Conservation (phyloP, 2,888 invertebrate species). For the Choristoneura rosaceana region DNA sequence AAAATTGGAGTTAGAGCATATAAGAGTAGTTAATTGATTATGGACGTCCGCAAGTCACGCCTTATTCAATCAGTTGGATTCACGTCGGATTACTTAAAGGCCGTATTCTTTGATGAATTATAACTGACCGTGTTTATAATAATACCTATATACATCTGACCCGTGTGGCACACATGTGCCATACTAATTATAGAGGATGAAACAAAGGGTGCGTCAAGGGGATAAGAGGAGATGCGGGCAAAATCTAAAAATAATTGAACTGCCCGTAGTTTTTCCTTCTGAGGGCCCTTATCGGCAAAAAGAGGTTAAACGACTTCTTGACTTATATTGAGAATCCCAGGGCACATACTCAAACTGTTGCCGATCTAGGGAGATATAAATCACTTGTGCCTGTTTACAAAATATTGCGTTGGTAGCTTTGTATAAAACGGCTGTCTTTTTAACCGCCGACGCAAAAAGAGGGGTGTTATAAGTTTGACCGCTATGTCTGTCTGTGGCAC, state of each 20-base stretch:
- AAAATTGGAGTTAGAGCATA: no score
- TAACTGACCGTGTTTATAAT: no score
- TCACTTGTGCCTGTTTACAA: not conserved
- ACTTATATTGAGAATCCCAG: not conserved
- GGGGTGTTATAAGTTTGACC: no score
- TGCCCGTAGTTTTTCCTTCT: not conserved
- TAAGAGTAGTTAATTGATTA: no score
- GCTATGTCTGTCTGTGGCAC: no score
- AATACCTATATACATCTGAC: not conserved
- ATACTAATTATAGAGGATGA: conserved; percentile 10
- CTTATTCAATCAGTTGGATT: no score
- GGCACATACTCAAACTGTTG: not conserved
- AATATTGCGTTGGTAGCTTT: no score
- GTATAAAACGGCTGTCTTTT: no score
- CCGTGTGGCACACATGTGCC: not conserved
- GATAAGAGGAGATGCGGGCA: not conserved
- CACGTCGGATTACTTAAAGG: no score
- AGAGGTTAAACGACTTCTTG: not conserved
- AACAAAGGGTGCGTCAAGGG: not conserved
- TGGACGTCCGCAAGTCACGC: no score
- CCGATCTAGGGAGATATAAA: not conserved
- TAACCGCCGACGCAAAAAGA: no score
- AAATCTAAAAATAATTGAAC: conserved; percentile 9
- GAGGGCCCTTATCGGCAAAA: not conserved
- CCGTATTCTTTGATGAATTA: no score